Base-by-base conservation (phyloP, 1,140 invertebrate genomes). In the Episyrphus balteatus region DNA sequence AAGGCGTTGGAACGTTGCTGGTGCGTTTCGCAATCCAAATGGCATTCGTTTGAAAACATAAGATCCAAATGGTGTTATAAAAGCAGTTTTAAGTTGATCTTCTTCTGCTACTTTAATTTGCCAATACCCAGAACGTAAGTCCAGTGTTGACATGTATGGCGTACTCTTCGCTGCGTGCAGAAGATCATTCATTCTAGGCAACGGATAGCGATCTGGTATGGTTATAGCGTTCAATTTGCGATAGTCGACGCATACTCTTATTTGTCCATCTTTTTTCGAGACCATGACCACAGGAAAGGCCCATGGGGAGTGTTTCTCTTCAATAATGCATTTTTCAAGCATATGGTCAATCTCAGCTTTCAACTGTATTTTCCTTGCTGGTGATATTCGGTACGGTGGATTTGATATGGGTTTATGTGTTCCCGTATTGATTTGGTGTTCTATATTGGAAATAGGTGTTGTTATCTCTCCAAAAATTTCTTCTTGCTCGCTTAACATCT, bases 111-210 rank as follows among this genome's bases (percentile, higher is more conserved):
- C n/a, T n/a, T n/a, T n/a, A n/a, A n/a, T n/a, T n/a, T n/a, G n/a
- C n/a, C n/a, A n/a, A n/a, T n/a, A n/a, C n/a, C n/a, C n/a, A n/a
- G n/a, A n/a, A n/a, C n/a, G n/a, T n/a, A n/a, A n/a, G n/a, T n/a
- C 72, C 3, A 73, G 15, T 1, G 57, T 63, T 0, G 59, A 55
- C 54, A 72, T 72, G 42, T 47, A 58, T 26, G 37, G 55, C 7
- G 51, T 51, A 3, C 51, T 51, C 36, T 55, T 54, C 0, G 69
- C 50, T 5, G 48, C 47, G 21, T 70, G 55, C 8, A 76, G 53
- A 10, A 68, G 46, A 18, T 72, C 69, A 40, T 73, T 69, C 7
- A 75, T 69, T 18, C 61, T 46, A 3, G 71, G 69, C 12, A 74
- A 52, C 10, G 71, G 71, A 51, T 62, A 78, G 11, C 26, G 33